phyloP scores from a whole-genome alignment of 2,113 vertebrate species.

The Burhinus bistriatus region DNA sequence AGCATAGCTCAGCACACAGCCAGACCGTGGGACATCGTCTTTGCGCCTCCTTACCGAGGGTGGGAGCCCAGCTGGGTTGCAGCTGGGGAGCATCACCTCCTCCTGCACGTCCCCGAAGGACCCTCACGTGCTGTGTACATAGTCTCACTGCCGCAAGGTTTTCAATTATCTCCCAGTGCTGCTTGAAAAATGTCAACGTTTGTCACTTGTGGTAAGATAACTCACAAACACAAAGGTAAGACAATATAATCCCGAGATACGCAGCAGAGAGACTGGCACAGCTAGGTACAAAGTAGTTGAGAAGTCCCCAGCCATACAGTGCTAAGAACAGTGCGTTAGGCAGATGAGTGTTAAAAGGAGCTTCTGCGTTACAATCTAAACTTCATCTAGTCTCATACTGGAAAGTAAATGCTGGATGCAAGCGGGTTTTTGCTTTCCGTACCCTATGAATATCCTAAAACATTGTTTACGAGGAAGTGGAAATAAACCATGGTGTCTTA shows the following conservation, averaged over 20 bases:
- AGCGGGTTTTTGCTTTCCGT: not conserved
- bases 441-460: too few relatives aligned
- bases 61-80: not conserved
- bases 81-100: too few relatives aligned
- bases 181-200: fast-evolving
- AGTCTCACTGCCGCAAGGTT: fast-evolving
- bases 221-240: fast-evolving
- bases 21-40: fast-evolving
- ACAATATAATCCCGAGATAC: fast-evolving
- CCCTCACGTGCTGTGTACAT: fast-evolving
- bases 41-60: fast-evolving
- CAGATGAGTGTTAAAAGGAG: fast-evolving
- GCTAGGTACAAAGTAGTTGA: fast-evolving
- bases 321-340: fast-evolving
- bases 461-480: fast-evolving
- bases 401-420: too few relatives aligned
- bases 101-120: fast-evolving
- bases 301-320: not conserved
- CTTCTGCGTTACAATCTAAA: not conserved
- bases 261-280: not conserved
- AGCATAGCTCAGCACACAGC: fast-evolving
- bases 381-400: not conserved
- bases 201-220: fast-evolving
- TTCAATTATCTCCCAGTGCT: fast-evolving
- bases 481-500: not conserved